Evolutionary conservation across 2,113 vertebrate genomes (phyloP), one percentile per base, ranked within the genome.

Genomic region (Neomonachus schauinslandi): DNA sequence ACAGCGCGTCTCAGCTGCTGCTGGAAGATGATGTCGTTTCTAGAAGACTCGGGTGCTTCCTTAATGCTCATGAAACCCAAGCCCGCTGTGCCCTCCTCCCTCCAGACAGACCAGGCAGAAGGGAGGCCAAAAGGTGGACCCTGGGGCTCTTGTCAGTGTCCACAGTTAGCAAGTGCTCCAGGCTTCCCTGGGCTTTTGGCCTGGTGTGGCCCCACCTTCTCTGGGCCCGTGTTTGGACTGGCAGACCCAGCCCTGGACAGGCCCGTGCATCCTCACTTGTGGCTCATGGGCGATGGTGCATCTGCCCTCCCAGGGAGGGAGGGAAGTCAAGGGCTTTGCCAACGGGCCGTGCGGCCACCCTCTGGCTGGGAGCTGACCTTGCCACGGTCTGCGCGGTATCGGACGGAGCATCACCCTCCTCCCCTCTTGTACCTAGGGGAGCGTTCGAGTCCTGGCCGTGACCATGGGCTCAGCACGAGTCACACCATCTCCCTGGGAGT

Each of bases 121-220:
- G 16, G 22, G 16, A 14, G 1, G 7, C 14, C 2, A 1, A 1
- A 7, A 4, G 59, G 5, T 9, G 4, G 57, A 53, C 22, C 13
- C 28, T 0, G 28, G 21, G 72, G 36, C 4, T 53, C 59, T 76
- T 2, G 1, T 12, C 3, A 5, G 18, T 0, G 33, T 6, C 67
- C 2, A 0, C 8, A 7, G 5, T 9, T 7, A 2, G 53, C 18
- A 1, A 13, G 71, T 13, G 49, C 16, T 5, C 3, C 0, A 0
- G 49, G 46, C 5, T n/a, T 2, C 49, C 31, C 28, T 4, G 28
- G 77, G 14, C 22, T 51, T 31, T 51, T 0, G 1, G 36, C 28
- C 46, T 0, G 10, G 7, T 0, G 14, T 5, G 69, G 57, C 69
- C 36, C 55, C 36, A 11, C 69, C 39, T 2, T 19, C 51, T 39